A percentile compares a stretch with the other conserved stretches of the same genome.
Evolutionary conservation across 2,797 vertebrate species (phyloP).

Genomic region (Artibeus jamaicensis): DNA sequence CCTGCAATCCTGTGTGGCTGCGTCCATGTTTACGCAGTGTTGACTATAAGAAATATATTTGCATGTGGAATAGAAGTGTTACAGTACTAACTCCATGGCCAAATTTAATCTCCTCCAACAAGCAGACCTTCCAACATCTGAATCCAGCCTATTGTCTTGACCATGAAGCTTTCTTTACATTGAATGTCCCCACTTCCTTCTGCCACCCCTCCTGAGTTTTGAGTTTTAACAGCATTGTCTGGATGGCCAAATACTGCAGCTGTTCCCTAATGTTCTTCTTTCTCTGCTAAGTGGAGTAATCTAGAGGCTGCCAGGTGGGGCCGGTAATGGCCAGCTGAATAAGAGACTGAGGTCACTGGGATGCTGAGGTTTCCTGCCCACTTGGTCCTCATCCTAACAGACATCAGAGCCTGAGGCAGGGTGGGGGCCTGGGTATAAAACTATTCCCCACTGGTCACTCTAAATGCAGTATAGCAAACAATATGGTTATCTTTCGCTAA

Average conservation of each 20-base stretch:
- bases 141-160: background rate
- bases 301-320: background rate
- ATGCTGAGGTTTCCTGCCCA: background rate
- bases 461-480: background rate
- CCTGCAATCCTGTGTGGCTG: background rate
- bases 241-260: background rate
- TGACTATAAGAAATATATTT: background rate
- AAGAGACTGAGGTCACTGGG: background rate
- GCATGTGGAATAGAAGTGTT: background rate
- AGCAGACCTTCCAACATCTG: background rate
- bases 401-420: background rate
- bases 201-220: background rate
- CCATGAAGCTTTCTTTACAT: background rate
- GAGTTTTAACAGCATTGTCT: background rate
- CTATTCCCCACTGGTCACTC: background rate
- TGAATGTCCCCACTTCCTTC: background rate
- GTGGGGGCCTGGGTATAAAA: fast-evolving
- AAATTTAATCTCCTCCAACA: background rate
- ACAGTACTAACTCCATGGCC: background rate
- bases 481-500: background rate
- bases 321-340: background rate
- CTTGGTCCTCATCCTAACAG: background rate
- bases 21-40: background rate
- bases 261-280: background rate
- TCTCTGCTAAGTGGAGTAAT: background rate